phyloP scores from a whole-genome alignment of 2,113 vertebrate genomes.

The Odobenus rosmarus region DNA sequence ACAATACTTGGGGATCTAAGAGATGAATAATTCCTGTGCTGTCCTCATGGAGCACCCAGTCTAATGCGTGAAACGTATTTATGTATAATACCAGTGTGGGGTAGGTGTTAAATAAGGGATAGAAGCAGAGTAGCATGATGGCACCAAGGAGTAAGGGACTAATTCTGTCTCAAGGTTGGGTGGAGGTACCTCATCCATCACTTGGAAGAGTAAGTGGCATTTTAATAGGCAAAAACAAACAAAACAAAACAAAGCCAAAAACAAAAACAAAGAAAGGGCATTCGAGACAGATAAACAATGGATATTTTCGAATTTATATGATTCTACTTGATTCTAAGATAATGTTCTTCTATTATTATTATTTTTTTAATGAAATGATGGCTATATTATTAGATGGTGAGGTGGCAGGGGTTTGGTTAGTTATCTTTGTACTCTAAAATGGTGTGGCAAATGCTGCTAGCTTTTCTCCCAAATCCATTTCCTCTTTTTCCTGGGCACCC shows the following conservation, averaged over 20 bases:
- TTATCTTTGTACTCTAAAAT: conserved; percentile 46
- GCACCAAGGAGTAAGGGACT: neutral
- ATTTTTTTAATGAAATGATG: neutral
- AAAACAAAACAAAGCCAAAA: neutral
- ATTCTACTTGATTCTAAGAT: conserved; percentile 8
- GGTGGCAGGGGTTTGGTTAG: neutral
- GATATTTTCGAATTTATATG: neutral
- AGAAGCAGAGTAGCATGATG: neutral
- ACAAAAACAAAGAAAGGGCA: neutral
- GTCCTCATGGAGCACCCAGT: neutral
- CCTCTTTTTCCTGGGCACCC: conserved; percentile 76
- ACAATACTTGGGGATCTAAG: neutral
- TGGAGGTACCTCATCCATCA: neutral
- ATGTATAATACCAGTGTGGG: neutral
- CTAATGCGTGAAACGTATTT: neutral
- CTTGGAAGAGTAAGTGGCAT: neutral
- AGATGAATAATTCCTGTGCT: neutral
- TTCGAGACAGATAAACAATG: neutral
- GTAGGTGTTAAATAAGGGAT: neutral
- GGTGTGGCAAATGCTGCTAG: conserved; percentile 23
- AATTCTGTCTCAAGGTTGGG: neutral
- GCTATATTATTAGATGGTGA: neutral
- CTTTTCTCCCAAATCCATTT: conserved; percentile 73
- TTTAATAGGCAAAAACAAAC: neutral
- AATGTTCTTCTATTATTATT: neutral